Percentiles rank a stretch among this genome's conserved stretches.
Conservation (phyloP, 2,888 invertebrate species). For the Pachydiplax longipennis region DNA sequence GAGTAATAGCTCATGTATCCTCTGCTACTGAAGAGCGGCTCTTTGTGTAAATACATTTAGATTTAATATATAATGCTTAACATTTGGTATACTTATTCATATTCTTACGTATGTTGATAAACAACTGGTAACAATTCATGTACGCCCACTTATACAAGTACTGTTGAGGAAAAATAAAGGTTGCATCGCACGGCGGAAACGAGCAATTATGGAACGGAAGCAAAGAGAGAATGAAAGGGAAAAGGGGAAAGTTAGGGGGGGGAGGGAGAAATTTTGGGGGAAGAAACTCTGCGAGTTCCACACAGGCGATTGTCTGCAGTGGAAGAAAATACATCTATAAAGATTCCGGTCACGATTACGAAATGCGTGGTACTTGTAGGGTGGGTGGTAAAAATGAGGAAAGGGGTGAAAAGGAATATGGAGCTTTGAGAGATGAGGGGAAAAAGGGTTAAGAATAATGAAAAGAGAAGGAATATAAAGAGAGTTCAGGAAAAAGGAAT, state of each 20-base stretch:
- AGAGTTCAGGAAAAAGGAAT: not conserved
- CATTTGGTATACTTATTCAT: not conserved
- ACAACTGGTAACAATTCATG: no score
- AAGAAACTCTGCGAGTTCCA: no score
- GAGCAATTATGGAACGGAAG: not conserved
- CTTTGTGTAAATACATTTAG: no score
- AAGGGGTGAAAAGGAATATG: not conserved
- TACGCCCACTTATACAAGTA: no score
- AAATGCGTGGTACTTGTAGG: not conserved
- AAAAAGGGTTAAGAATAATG: not conserved
- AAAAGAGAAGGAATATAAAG: not conserved
- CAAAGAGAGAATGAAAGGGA: not conserved
- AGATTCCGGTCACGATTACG: constrained; percentile 8
- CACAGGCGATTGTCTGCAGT: not conserved
- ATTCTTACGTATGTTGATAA: no score
- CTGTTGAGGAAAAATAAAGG: no score
- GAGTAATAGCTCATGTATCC: no score
- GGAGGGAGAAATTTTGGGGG: no score
- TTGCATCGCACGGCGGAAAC: no score
- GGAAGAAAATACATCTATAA: not conserved
- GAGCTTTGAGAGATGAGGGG: not conserved
- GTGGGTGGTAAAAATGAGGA: not conserved
- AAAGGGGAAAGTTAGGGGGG: not conserved
- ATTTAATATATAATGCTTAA: not conserved
- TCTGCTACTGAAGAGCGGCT: not conserved